Evolutionary conservation across 2,797 vertebrate genomes (phyloP).

Genomic region (Atherinosoma microstoma): DNA sequence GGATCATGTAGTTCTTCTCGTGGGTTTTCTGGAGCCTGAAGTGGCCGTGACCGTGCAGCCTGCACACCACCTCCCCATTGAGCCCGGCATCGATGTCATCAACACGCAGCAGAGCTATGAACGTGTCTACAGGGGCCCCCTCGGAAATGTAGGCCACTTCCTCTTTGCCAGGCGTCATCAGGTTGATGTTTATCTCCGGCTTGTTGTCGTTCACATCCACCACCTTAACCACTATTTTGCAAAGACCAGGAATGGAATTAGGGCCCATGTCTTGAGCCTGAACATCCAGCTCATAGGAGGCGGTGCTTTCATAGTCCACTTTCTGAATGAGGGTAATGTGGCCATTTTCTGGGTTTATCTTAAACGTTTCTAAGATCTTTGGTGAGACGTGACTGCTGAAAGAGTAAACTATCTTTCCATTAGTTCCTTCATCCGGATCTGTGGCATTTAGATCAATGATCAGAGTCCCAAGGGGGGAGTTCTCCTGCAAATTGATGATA

Average conservation of each 20-base stretch:
- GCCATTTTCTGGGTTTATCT: slow-evolving; percentile 91
- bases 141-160: slow-evolving; percentile 94
- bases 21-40: slow-evolving; percentile 96
- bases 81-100: slow-evolving; percentile 92
- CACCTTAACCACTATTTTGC: slow-evolving; percentile 95
- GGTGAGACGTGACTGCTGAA: slow-evolving; percentile 95
- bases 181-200: slow-evolving; percentile 94
- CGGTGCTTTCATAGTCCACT: slow-evolving; percentile 92
- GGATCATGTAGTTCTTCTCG: slow-evolving; percentile 96
- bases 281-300: slow-evolving; percentile 94
- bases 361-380: slow-evolving; percentile 93
- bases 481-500: slow-evolving; percentile 89
- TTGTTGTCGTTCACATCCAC: slow-evolving; percentile 98
- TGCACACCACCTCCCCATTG: slow-evolving; percentile 92
- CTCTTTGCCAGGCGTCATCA: slow-evolving; percentile 95
- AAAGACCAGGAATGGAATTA: slow-evolving; percentile 96
- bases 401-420: slow-evolving; percentile 94
- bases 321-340: slow-evolving; percentile 92
- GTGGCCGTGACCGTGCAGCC: slow-evolving; percentile 94
- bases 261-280: slow-evolving; percentile 97
- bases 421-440: slow-evolving; percentile 96
- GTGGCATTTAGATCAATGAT: slow-evolving; percentile 96
- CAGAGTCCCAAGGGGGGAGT: slow-evolving; percentile 89
- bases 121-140: slow-evolving; percentile 91
- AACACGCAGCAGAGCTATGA: slow-evolving; percentile 93